Conservation (phyloP, 2,888 invertebrate genomes). For the Physocephala rufipes region DNA sequence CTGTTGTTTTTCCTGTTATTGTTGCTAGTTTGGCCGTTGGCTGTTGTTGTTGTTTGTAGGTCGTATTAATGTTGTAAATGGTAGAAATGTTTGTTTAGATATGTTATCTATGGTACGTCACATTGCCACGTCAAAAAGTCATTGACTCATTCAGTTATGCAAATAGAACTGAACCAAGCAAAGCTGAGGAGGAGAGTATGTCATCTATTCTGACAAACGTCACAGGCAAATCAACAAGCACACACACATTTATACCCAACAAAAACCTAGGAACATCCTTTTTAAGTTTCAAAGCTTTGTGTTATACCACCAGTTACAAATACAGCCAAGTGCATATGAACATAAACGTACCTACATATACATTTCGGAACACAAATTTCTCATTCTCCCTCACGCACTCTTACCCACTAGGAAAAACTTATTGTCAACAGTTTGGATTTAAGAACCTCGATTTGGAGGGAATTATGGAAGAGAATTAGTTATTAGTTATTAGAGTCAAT, state of each 20-base stretch:
- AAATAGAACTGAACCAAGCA: slow-evolving; percentile 45
- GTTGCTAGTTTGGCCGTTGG: slow-evolving; percentile 38
- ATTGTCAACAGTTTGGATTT: too few relatives aligned
- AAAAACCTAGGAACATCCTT: slow-evolving; percentile 31
- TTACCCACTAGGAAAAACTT: too few relatives aligned
- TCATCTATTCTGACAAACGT: slow-evolving; percentile 21
- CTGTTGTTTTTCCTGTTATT: slow-evolving; percentile 5
- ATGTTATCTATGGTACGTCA: slow-evolving; percentile 49
- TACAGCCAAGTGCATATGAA: neutral
- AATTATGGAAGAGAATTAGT: too few relatives aligned
- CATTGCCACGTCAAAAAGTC: slow-evolving; percentile 62
- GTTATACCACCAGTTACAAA: neutral
- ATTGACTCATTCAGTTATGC: slow-evolving; percentile 62
- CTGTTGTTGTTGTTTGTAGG: slow-evolving; percentile 56
- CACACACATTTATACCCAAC: too few relatives aligned
- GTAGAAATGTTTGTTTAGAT: too few relatives aligned
- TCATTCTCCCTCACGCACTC: too few relatives aligned
- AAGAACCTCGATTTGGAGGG: too few relatives aligned
- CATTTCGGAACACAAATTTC: neutral
- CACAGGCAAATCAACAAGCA: slow-evolving; percentile 13
- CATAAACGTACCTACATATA: slow-evolving; percentile 27
- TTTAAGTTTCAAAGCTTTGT: slow-evolving; percentile 23
- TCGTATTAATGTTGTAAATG: too few relatives aligned
- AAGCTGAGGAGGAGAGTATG: neutral
- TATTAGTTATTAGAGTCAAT: too few relatives aligned